phyloP scores from a whole-genome alignment of 92 coral and sea anemone species.

The Meandrina meandrites region DNA sequence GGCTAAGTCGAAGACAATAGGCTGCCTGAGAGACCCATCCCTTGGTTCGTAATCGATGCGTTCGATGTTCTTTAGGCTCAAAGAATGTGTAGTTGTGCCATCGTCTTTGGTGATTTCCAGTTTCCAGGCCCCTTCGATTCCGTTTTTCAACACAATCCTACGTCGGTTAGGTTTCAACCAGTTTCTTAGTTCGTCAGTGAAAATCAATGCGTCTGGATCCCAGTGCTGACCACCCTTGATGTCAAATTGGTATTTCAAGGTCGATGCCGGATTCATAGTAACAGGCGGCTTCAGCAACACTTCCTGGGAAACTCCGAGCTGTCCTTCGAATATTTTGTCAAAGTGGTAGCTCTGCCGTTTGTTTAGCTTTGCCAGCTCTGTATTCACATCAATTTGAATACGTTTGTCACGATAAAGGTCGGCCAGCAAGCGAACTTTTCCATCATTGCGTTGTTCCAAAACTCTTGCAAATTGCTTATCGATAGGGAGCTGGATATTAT shows the following conservation, averaged over 20 bases:
- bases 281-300: neutral
- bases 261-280: neutral
- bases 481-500: neutral
- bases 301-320: neutral
- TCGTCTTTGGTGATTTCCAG: slow-evolving; percentile 14
- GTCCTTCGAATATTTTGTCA: slow-evolving; percentile 4
- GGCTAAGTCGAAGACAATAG: slow-evolving; percentile 3
- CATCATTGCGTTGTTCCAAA: neutral
- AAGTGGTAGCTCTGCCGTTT: slow-evolving; percentile 7
- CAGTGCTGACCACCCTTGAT: slow-evolving; percentile 14
- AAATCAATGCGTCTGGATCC: slow-evolving; percentile 12
- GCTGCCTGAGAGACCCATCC: slow-evolving; percentile 9
- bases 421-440: neutral
- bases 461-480: neutral
- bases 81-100: neutral
- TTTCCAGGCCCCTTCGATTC: neutral
- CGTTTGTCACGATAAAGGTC: slow-evolving; percentile 6
- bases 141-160: neutral
- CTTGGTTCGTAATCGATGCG: slow-evolving; percentile 24
- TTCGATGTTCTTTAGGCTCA: slow-evolving; percentile 12
- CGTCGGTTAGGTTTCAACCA: slow-evolving; percentile 2
- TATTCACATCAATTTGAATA: neutral
- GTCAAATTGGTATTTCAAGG: neutral
- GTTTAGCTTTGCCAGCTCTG: slow-evolving; percentile 5
- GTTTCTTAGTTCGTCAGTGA: neutral